A percentile compares a stretch with the other conserved stretches of the same genome.
phyloP scores from a whole-genome alignment of 2,888 invertebrate genomes.

The Eupithecia exiguata region DNA sequence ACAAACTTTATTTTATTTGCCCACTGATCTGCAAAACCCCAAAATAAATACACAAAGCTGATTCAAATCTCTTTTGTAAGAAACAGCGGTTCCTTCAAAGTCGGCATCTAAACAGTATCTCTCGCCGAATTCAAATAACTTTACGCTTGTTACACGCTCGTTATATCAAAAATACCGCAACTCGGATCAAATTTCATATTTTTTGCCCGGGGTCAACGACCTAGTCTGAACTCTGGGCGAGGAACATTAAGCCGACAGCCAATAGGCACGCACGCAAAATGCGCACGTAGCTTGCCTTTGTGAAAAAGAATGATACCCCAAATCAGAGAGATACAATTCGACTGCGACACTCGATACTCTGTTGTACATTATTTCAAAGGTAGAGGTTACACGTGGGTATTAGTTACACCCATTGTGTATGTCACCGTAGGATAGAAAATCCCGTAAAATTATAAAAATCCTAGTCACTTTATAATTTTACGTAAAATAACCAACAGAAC shows the following conservation, averaged over 20 bases:
- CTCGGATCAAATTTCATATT: conserved; percentile 66
- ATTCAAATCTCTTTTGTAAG: conserved; percentile 22
- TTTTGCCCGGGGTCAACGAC: conserved; percentile 62
- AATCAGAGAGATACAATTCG: background rate
- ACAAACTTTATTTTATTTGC: background rate
- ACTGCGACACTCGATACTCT: background rate
- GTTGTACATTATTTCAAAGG: background rate
- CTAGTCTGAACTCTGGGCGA: conserved; percentile 52
- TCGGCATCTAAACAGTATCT: conserved; percentile 29
- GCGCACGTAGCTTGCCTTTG: no score
- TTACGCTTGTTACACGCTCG: conserved; percentile 56
- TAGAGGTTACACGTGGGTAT: background rate
- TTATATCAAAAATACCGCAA: conserved; percentile 59
- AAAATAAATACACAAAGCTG: conserved; percentile 14
- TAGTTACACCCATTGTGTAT: background rate
- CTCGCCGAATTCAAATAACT: conserved; percentile 34
- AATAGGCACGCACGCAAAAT: conserved; percentile 9
- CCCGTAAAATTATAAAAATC: no score
- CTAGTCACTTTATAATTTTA: no score
- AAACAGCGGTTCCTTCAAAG: conserved; percentile 32
- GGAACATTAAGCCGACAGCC: conserved; percentile 5
- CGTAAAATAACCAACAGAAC: no score
- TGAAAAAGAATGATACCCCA: background rate
- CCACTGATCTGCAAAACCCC: background rate
- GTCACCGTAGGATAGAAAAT: no score